These are phyloP conservation scores for Mystacides longicornis DNA, from an alignment of 2,888 invertebrate species.

Conservation along the genomic window DNA sequence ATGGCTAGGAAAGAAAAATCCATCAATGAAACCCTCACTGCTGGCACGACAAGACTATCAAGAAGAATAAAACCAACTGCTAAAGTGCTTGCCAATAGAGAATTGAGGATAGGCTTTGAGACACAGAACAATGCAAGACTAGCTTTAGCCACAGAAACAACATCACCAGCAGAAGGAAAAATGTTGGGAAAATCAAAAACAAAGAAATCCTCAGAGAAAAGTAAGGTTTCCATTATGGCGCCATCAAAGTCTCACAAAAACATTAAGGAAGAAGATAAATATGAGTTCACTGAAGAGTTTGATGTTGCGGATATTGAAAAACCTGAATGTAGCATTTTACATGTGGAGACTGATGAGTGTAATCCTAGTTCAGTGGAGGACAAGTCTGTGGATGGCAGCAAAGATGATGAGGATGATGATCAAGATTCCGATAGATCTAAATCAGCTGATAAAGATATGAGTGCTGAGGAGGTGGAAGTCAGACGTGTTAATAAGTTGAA, in stretches of 20 bases:
- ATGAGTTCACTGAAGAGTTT: conserved; percentile 23
- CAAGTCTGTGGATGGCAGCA: neutral
- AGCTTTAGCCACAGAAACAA: conserved; percentile 35
- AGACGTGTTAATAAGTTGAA: conserved; percentile 46
- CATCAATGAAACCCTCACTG: conserved; percentile 44
- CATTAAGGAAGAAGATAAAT: conserved; percentile 11
- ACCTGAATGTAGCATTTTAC: neutral
- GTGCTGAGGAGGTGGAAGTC: conserved; percentile 37
- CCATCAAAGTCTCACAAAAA: conserved; percentile 11
- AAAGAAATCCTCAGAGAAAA: conserved; percentile 32
- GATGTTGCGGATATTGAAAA: conserved; percentile 26
- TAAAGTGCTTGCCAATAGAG: conserved; percentile 60
- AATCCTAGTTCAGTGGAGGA: conserved; percentile 11
- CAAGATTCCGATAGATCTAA: neutral
- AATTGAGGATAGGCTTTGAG: conserved; percentile 50
- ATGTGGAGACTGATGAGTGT: conserved; percentile 19
- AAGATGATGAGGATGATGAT: neutral
- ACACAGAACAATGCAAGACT: conserved; percentile 50
- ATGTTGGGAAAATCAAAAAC: conserved; percentile 18
- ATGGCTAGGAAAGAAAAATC: conserved; percentile 67
- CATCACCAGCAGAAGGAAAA: conserved; percentile 10
- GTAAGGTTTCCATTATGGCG: conserved; percentile 12
- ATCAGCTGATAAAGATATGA: conserved; percentile 21
- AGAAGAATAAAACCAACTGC: conserved; percentile 60
- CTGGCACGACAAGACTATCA: conserved; percentile 29